Base-by-base conservation (phyloP, 2,113 vertebrate species). In the Mastomys coucha region DNA sequence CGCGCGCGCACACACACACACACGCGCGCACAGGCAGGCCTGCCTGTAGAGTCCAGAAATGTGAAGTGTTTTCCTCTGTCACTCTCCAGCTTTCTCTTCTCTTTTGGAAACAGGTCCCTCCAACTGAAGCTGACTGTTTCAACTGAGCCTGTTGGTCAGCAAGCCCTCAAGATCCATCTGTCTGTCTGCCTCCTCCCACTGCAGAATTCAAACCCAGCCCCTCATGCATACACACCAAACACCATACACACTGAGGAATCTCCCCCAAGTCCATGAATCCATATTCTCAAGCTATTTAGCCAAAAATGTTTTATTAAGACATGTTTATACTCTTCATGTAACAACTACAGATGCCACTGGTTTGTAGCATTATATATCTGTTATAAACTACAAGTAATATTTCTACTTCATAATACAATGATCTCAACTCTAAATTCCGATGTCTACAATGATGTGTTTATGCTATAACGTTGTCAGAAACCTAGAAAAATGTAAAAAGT, bases 381-480 rank as follows among this genome's bases (percentile, higher is more conserved):
- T 88, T 45, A 89, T 0, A 1, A 75, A 82, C 69, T 91, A 75
- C 73, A 81, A 97, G 36, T 39, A 80, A 63, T 97, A 94, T 88
- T 96, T 96, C 95, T 53, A 58, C 84, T 97, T 97, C 97, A 93
- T 60, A 96, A 84, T 76, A 97, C 28, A 63, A 42, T 94, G 76
- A 91, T 96, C 96, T 96, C 92, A 97, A 86, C 31, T 33, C 91
- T 42, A 1, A 20, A 86, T 96, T 97, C 94, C 60, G 51, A 81
- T 86, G 86, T 97, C 94, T 92, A 56, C 86, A 87, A 92, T 65
- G 89, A 58, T 11, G 42, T 9, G 36, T 51, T 97, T 75, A 85
- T 58, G 89, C 88, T 92, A 93, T 14, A 90, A 98, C 91, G 7
- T 70, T 10, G 3, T 97, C 90, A 94, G 88, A 95, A 97, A 82